These are phyloP conservation scores for Watsonalla binaria DNA, from an alignment of 2,888 invertebrate genomes.

Conservation along the genomic window DNA sequence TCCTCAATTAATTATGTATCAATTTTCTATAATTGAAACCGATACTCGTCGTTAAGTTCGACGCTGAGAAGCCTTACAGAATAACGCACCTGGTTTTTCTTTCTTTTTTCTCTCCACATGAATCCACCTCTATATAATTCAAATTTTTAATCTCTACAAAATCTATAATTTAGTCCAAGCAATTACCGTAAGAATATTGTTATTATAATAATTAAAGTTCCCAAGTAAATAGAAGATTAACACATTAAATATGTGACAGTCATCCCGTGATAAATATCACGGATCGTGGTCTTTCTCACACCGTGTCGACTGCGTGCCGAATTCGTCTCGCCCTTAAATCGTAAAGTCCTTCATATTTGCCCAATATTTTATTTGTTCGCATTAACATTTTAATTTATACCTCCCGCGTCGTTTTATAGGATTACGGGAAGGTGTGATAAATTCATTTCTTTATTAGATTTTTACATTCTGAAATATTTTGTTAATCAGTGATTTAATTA, in stretches of 20 bases:
- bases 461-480: slow-evolving; percentile 25
- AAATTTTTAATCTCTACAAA: no score
- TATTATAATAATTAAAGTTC: not conserved
- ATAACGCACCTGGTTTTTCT: no score
- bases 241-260: slow-evolving; percentile 4
- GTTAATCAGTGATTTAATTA: slow-evolving; percentile 17
- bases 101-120: no score
- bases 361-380: slow-evolving; percentile 37
- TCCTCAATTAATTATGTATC: no score
- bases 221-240: not conserved
- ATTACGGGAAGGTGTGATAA: slow-evolving; percentile 40
- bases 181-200: no score
- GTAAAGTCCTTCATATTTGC: slow-evolving; percentile 29
- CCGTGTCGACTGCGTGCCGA: slow-evolving; percentile 28
- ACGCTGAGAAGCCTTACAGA: no score
- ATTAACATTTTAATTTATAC: slow-evolving; percentile 46
- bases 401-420: slow-evolving; percentile 28
- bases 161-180: no score
- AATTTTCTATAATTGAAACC: no score
- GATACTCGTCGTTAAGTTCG: no score
- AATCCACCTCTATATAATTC: no score
- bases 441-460: slow-evolving; percentile 38
- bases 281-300: slow-evolving; percentile 10
- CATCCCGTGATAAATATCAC: slow-evolving; percentile 13
- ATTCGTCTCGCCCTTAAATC: slow-evolving; percentile 34